These are phyloP conservation scores for Caenorhabditis virilis DNA, from an alignment of 2,888 invertebrate species.

Conservation along the genomic window DNA sequence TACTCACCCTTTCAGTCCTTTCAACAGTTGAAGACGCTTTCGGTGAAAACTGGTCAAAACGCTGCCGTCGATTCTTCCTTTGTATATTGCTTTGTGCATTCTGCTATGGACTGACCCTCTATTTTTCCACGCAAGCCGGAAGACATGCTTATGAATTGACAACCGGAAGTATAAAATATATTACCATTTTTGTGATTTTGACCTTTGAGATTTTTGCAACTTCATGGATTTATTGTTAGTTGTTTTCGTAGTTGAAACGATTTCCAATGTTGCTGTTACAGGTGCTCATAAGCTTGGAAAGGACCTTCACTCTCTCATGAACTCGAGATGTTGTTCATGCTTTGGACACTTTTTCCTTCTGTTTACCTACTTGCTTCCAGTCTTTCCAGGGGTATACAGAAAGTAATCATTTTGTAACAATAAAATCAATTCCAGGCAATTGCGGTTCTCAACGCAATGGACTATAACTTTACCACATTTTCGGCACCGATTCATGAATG, in stretches of 20 bases:
- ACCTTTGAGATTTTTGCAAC: slow-evolving; percentile 64
- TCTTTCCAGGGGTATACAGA: slow-evolving; percentile 59
- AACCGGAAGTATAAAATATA: slow-evolving; percentile 61
- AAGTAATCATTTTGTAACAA: not conserved
- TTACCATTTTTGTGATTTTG: slow-evolving; percentile 64
- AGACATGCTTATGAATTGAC: slow-evolving; percentile 62
- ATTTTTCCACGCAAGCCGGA: slow-evolving; percentile 65
- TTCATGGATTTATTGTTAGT: slow-evolving; percentile 68
- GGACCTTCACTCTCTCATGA: slow-evolving; percentile 64
- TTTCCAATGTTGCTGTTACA: slow-evolving; percentile 18
- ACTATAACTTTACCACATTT: slow-evolving; percentile 61
- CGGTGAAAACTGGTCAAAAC: slow-evolving; percentile 64
- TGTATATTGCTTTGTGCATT: slow-evolving; percentile 58
- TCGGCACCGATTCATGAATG: slow-evolving; percentile 58
- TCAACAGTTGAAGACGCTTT: slow-evolving; percentile 66
- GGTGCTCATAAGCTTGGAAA: slow-evolving; percentile 66
- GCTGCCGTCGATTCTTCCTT: slow-evolving; percentile 64
- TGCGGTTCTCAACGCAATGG: slow-evolving; percentile 58
- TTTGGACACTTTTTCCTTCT: slow-evolving; percentile 62
- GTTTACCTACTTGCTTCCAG: slow-evolving; percentile 64
- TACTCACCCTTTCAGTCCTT: slow-evolving; percentile 63
- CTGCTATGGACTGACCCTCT: slow-evolving; percentile 54
- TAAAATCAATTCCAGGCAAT: slow-evolving; percentile 57
- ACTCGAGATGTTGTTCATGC: slow-evolving; percentile 61
- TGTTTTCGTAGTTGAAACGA: not conserved